A percentile compares a stretch with the other conserved stretches of the same genome.
phyloP scores from a whole-genome alignment of 2,113 vertebrate genomes.

The Oreochromis tanganicae region DNA sequence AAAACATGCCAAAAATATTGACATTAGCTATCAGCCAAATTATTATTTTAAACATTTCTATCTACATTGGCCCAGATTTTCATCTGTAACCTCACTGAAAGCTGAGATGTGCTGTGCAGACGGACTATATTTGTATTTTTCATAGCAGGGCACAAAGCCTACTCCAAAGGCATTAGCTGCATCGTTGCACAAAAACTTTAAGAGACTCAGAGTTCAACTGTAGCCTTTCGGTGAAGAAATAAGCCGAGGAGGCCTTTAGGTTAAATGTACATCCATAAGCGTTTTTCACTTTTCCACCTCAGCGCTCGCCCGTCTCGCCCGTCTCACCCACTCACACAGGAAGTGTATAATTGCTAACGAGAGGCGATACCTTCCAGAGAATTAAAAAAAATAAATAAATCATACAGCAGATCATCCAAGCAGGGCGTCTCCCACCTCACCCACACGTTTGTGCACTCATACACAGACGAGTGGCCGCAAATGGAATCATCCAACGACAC shows the following conservation, averaged over 20 bases:
- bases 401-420: constrained; percentile 22
- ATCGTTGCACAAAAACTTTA: not conserved
- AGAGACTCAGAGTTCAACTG: not conserved
- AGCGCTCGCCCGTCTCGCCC: not conserved
- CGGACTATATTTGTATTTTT: not conserved
- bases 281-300: constrained; percentile 11
- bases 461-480: not conserved
- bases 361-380: not conserved
- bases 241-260: not conserved
- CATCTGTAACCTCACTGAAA: not conserved
- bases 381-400: not conserved
- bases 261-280: constrained; percentile 2
- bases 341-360: not conserved
- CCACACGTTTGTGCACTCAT: fast-evolving
- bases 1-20: not conserved
- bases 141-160: not conserved
- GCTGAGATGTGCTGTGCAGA: not conserved
- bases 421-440: constrained; percentile 2
- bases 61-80: not conserved
- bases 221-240: not conserved
- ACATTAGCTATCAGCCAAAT: not conserved
- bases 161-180: not conserved
- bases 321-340: not conserved
- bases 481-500: not conserved
- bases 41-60: not conserved